phyloP scores from a whole-genome alignment of 1,140 invertebrate species.

The Camponotus vicinus region DNA sequence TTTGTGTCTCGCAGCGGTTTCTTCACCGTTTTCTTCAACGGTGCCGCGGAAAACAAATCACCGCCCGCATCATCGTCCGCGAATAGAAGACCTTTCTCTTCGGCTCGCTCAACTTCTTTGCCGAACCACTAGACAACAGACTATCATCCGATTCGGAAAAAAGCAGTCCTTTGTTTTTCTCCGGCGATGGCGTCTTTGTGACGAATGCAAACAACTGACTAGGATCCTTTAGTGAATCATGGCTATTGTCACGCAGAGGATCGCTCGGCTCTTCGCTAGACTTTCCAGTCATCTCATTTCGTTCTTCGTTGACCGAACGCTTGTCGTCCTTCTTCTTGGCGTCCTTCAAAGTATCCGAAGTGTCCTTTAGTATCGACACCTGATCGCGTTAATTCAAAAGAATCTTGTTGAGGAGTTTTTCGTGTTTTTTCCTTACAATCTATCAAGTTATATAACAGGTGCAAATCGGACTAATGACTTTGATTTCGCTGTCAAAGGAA shows the following conservation, averaged over 20 bases:
- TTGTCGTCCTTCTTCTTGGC: conserved; percentile 13
- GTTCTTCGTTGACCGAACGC: not conserved
- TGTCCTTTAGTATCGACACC: no score
- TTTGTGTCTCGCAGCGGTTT: conserved; percentile 76
- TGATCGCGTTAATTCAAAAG: not conserved
- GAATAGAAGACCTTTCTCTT: conserved; percentile 71
- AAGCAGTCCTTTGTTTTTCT: conserved; percentile 78
- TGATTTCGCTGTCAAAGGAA: no score
- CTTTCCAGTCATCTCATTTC: conserved; percentile 9
- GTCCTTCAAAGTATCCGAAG: not conserved
- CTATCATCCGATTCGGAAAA: conserved; percentile 80
- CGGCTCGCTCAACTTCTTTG: conserved; percentile 60
- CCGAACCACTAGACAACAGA: conserved; percentile 74
- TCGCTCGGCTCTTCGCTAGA: conserved; percentile 68
- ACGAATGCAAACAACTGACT: conserved; percentile 84
- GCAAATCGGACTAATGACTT: no score
- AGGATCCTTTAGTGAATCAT: conserved; percentile 82
- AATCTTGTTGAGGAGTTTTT: not conserved
- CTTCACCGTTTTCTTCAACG: conserved; percentile 74
- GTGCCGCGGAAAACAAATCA: conserved; percentile 79
- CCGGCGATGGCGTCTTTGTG: conserved; percentile 84
- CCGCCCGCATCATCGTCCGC: conserved; percentile 77
- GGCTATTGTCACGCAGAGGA: conserved; percentile 80
- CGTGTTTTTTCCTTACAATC: no score
- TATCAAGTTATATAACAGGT: no score